Evolutionary conservation across 2,113 vertebrate genomes (phyloP), one percentile per base, ranked within the genome.

Genomic region (Ellobius talpinus): DNA sequence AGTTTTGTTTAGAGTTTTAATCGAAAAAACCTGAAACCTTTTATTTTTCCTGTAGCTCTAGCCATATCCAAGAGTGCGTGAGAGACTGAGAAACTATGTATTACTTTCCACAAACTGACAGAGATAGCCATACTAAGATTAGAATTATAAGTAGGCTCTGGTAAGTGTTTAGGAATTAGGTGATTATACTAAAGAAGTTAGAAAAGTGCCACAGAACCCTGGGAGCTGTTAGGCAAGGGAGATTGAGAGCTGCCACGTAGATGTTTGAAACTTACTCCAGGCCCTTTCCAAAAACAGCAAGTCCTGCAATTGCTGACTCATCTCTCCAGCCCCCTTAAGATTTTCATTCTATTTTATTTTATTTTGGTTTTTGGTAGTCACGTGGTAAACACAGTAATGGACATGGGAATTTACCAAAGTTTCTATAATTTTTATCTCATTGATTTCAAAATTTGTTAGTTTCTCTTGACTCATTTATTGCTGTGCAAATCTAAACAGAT

Each of bases 191-290:
- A n/a, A 85, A 61, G 9, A 66, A 19, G 66, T 36, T 3, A 36
- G 33, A 74, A 90, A 11, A 36, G 26, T 55, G 12, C 21, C 39
- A 3, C 58, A 42, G 58, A 29, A 65, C 4, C 14, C 14, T 26
- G 24, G 7, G 26, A 65, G 7, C 5, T 42, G 13, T 7, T 7
- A 84, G 58, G 29, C 58, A 42, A 8, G 17, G 52, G 55, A 2
- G 3, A 7, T 39, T n/a, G n/a, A 9, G 23, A 39, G 39, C n/a
- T 19, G 58, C 7, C n/a, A 42, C 1, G 1, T 5, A 42, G 13
- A 36, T 45, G 26, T 17, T 45, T 17, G 39, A 63, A 65, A 45
- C 26, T 45, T 39, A 85, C 17, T 16, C 39, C n/a, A 82, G 14
- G 39, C 1, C 3, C 24, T 63, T 24, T 42, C 5, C 7, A 19